Evolutionary conservation across 2,888 invertebrate genomes (phyloP).

Genomic region (Brachyopa scutellaris): DNA sequence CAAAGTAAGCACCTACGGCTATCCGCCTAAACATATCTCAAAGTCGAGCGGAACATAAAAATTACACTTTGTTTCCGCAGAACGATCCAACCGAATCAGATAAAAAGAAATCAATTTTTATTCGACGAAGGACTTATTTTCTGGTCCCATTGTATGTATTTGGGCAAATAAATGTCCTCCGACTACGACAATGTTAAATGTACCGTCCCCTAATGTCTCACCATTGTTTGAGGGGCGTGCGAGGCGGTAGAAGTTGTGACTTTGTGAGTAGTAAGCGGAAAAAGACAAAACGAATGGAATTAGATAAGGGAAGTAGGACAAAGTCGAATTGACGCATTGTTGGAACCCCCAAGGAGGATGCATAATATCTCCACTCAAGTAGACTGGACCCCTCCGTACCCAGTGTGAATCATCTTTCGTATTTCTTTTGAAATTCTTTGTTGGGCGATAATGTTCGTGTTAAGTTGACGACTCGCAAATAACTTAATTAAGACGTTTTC

Average conservation of each 20-base stretch:
- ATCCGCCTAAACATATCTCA: background rate
- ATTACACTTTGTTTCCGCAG: slow-evolving; percentile 30
- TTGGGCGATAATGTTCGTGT: slow-evolving; percentile 55
- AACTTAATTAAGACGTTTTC: slow-evolving; percentile 54
- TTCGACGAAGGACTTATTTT: slow-evolving; percentile 11
- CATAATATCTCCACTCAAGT: background rate
- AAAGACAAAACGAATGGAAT: slow-evolving; percentile 51
- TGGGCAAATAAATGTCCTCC: slow-evolving; percentile 39
- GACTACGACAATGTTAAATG: slow-evolving; percentile 44
- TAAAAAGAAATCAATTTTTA: slow-evolving; percentile 31
- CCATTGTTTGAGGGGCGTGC: slow-evolving; percentile 11
- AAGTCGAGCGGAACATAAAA: slow-evolving; percentile 12
- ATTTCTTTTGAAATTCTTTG: slow-evolving; percentile 46
- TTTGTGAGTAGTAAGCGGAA: slow-evolving; percentile 43
- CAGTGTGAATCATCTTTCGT: slow-evolving; percentile 19
- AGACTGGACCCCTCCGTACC: background rate
- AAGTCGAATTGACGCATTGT: slow-evolving; percentile 48
- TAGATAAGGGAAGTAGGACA: slow-evolving; percentile 65
- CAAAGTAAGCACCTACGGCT: background rate
- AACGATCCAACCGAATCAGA: background rate
- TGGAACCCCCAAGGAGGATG: slow-evolving; percentile 4
- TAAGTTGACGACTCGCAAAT: slow-evolving; percentile 60
- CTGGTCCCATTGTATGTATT: slow-evolving; percentile 18
- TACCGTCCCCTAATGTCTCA: slow-evolving; percentile 23
- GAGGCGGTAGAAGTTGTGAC: slow-evolving; percentile 10